These are phyloP conservation scores for Scaptomyza reducta DNA, from an alignment of 2,888 invertebrate species.

Conservation along the genomic window DNA sequence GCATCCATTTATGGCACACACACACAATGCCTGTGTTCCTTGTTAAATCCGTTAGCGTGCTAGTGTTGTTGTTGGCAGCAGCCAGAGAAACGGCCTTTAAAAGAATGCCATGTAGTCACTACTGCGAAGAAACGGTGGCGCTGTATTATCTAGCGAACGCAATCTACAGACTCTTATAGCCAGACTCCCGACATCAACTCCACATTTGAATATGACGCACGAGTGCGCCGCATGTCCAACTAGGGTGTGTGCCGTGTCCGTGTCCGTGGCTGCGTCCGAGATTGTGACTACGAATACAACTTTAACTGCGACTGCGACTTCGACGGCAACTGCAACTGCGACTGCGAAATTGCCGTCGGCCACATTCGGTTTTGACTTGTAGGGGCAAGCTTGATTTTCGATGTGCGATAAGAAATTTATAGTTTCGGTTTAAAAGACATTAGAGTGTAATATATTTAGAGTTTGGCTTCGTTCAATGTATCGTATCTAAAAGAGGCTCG, in stretches of 20 bases:
- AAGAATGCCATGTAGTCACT: constrained; percentile 65
- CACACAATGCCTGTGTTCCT: constrained; percentile 55
- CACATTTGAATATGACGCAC: constrained; percentile 79
- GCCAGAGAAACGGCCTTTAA: constrained; percentile 67
- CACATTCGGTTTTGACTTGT: constrained; percentile 68
- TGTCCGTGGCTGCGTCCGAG: constrained; percentile 25
- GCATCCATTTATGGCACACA: constrained; percentile 65
- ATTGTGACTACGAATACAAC: constrained; percentile 22
- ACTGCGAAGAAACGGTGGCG: constrained; percentile 66
- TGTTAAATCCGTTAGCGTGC: constrained; percentile 63
- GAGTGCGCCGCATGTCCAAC: constrained; percentile 72
- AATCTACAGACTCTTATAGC: constrained; percentile 58
- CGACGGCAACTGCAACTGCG: constrained; percentile 30
- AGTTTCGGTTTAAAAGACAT: constrained; percentile 80
- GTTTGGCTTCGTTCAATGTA: constrained; percentile 46
- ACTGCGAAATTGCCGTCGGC: constrained; percentile 52
- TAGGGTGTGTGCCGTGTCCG: constrained; percentile 71
- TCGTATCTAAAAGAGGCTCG: constrained; percentile 67
- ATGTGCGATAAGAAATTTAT: constrained; percentile 78
- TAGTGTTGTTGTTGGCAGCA: constrained; percentile 1
- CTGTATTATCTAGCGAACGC: constrained; percentile 76
- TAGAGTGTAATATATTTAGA: constrained; percentile 78
- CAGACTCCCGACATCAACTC: constrained; percentile 55
- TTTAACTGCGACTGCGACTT: constrained; percentile 33
- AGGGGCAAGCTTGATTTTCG: constrained; percentile 77